Evolutionary conservation across 2,797 vertebrate species (phyloP), one percentile per base, ranked within the genome.

Genomic region (Sebastes matsubarae): DNA sequence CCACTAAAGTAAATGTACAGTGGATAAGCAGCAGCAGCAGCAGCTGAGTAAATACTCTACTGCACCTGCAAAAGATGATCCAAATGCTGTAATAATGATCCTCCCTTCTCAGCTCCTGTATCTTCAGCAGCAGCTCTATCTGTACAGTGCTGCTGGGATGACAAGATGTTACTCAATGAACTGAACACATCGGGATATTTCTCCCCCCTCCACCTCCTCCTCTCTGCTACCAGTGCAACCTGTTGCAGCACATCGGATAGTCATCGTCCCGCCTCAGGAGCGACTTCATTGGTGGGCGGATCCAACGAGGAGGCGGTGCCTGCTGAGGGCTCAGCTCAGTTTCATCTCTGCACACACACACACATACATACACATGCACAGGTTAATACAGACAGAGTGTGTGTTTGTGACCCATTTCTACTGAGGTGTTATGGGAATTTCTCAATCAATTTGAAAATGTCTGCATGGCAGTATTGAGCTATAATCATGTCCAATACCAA

Each of bases 171-270:
- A 34, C 67, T 84, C 79, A 82, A 63, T 85, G 84, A 80, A 84
- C 54, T 68, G 89, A 75, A 82, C 77, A 82, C 77, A 85, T 64
- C 52, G 79, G 74, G 83, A 66, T 75, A 87, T 87, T 54, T 81
- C 72, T 69, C 70, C 20, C 57, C 2, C 29, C 24, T 76, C 5
- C 34, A 4, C 42, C 18, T 12, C 22, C 27, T 2, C 12, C 61
- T 67, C 60, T 42, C 60, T 60, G 82, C 81, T 60, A 78, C 83
- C 88, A 78, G 80, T 30, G 85, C 93, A 94, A 96, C 95, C 95
- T 96, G 95, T 96, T 96, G 95, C 93, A 90, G 81, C 82, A 22
- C 89, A 77, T 92, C 89, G 72, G 87, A 70, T n/a, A 68, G 70
- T 27, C 68, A 1, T 82, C 36, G 79, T 69, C 89, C 93, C 94